Base-by-base conservation (phyloP, 2,113 vertebrate species). In the Plestiodon gilberti region DNA sequence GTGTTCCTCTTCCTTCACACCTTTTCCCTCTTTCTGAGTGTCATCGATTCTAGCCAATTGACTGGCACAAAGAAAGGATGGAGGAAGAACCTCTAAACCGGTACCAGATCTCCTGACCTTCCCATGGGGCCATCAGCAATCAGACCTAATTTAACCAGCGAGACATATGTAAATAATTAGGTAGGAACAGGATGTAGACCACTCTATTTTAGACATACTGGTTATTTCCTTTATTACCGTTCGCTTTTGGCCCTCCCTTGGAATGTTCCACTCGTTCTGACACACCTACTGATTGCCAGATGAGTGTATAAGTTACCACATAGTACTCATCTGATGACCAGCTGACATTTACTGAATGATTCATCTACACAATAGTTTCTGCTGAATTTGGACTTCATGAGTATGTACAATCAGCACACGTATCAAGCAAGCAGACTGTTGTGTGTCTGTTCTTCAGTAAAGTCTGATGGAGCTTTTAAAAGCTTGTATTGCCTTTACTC, bases 201-300 rank as follows among this genome's bases (percentile, higher is more conserved):
- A 75, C 82, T 83, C 82, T 75, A 52, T 82, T 75, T 84, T 84
- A 75, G 57, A 75, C 30, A 61, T 40, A 64, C 57, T 64, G 35
- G 18, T 62, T n/a, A 52, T 73, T 73, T 74, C 52, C 23, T 11
- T 76, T 76, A 48, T 67, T 57, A 30, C 38, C 15, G 57, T 84
- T 84, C 82, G 18, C 9, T n/a, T 75, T 62, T 84, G 82, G 82
- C 28, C 57, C 38, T 48, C 35, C 13, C 71, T 76, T 52, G 82
- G 57, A 84, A 84, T 76, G 73, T 65, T 76, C 82, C 82, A 65
- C 43, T 22, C 80, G 35, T 55, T 20, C 33, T 70, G 80, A 82
- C 80, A 82, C 57, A 84, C 71, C 82, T 76, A 76, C 82, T 22
- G 71, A 84, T 76, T 84, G 71, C 82, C 82, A 84, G 82, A 84